A percentile compares a stretch with the other conserved stretches of the same genome.
Conservation (phyloP, 2,797 vertebrate genomes). For the Sebastes umbrosus region DNA sequence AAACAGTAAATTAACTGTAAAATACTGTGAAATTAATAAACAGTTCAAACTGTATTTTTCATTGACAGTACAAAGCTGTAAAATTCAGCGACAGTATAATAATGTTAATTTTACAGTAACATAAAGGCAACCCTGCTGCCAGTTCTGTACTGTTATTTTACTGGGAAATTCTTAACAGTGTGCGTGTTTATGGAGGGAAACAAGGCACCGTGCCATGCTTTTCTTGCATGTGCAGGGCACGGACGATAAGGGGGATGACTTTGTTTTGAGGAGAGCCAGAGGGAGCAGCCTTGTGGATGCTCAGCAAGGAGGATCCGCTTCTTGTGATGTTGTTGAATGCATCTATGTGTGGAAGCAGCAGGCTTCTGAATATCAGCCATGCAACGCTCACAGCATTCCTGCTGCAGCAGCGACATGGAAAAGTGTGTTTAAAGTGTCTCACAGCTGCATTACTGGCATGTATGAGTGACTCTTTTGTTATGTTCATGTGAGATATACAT, state of each 20-base stretch:
- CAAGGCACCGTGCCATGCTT: conserved; percentile 28
- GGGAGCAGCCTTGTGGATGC: neutral
- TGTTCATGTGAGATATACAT: neutral
- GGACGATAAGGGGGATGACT: conserved; percentile 2
- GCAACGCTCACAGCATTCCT: neutral
- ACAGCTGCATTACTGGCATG: neutral
- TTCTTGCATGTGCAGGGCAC: neutral
- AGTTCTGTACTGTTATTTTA: too few species aligned
- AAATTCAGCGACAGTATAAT: too few species aligned
- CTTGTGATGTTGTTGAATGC: neutral
- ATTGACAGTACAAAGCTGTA: too few species aligned
- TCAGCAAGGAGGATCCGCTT: neutral
- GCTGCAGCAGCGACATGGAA: neutral
- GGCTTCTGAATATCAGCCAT: neutral
- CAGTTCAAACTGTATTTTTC: too few species aligned
- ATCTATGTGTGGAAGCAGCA: neutral
- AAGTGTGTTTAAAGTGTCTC: neutral
- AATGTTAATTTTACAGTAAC: too few species aligned
- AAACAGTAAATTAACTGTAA: too few species aligned
- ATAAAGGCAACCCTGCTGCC: too few species aligned
- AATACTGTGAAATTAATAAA: too few species aligned
- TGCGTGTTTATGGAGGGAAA: conserved; percentile 29
- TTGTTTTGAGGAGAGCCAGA: neutral
- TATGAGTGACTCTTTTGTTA: neutral
- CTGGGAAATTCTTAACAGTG: too few species aligned